Percentiles rank a stretch among this genome's conserved stretches.
These are phyloP conservation scores for Motacilla alba DNA, from an alignment of 2,113 vertebrate genomes.

Conservation along the genomic window DNA sequence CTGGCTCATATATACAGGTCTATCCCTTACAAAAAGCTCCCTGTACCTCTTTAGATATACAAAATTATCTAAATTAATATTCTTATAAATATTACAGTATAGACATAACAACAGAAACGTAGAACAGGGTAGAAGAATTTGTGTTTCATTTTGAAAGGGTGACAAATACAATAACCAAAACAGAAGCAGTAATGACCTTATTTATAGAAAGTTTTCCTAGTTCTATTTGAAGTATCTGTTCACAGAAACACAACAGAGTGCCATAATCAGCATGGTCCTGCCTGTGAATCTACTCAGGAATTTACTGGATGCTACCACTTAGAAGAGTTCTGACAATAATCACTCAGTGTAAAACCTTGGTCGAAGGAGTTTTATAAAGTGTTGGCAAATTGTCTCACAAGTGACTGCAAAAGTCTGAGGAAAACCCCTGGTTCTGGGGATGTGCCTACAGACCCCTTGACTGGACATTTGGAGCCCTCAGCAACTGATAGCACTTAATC, in stretches of 20 bases:
- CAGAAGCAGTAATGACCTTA: background rate
- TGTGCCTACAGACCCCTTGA: fast-evolving
- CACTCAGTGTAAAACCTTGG: background rate
- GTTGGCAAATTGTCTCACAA: background rate
- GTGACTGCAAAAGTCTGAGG: background rate
- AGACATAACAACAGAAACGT: background rate
- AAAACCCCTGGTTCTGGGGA: fast-evolving
- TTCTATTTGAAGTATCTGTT: background rate
- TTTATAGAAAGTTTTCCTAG: background rate
- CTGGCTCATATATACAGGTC: background rate
- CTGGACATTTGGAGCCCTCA: background rate
- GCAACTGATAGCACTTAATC: background rate
- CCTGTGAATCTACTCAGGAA: background rate
- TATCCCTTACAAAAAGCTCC: background rate
- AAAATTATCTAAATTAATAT: background rate
- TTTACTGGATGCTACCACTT: background rate
- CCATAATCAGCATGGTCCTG: background rate
- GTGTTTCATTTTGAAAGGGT: background rate
- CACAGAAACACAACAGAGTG: background rate
- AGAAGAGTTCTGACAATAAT: background rate
- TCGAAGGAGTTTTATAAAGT: background rate
- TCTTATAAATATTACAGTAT: background rate
- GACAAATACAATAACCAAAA: background rate
- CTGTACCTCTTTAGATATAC: background rate
- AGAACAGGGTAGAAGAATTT: background rate